These are phyloP conservation scores for Pipistrellus pipistrellus DNA, from an alignment of 2,797 vertebrate species.

Conservation along the genomic window DNA sequence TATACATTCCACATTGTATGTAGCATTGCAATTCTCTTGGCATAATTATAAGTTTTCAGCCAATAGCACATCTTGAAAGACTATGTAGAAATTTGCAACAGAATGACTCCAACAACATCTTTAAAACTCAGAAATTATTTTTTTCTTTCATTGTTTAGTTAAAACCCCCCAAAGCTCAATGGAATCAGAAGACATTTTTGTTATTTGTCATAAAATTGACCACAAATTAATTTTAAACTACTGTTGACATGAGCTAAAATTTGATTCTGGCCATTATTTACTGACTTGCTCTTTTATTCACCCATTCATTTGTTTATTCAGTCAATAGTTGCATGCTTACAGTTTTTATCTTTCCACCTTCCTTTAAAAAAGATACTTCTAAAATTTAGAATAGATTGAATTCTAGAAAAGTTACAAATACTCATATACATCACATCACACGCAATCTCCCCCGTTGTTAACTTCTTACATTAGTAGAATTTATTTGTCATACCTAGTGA, in stretches of 20 bases:
- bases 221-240: not conserved
- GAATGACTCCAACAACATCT: constrained; percentile 45
- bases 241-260: not conserved
- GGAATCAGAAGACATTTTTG: not conserved
- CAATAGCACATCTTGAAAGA: constrained; percentile 49
- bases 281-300: not conserved
- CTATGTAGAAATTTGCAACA: constrained; percentile 57
- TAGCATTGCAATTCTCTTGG: constrained; percentile 24
- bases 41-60: constrained; percentile 50
- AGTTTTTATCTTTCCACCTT: not conserved
- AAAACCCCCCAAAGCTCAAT: not conserved
- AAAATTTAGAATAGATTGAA: not conserved
- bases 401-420: not conserved
- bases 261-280: not conserved
- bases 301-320: not conserved
- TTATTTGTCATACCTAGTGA: not conserved
- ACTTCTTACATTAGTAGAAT: not conserved
- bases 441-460: not conserved
- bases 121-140: constrained; percentile 53
- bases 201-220: constrained; percentile 50
- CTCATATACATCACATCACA: not conserved
- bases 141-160: constrained; percentile 35
- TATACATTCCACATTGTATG: not conserved
- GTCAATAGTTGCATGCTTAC: not conserved
- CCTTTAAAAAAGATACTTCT: not conserved